phyloP scores from a whole-genome alignment of 2,797 vertebrate genomes.

The Gobionotothen gibberifrons region DNA sequence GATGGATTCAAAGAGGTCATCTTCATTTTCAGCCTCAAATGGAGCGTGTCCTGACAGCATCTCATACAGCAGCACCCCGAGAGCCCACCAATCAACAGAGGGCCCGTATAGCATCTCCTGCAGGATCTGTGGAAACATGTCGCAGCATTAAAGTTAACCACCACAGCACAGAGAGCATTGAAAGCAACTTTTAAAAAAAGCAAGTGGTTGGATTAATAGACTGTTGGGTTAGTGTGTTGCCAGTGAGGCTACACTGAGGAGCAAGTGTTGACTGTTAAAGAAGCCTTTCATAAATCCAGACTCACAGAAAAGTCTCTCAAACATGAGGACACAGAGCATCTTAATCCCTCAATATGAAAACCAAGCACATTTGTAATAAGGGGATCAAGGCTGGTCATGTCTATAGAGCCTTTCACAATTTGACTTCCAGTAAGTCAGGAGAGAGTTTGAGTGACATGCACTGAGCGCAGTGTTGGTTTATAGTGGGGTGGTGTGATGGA shows the following conservation, averaged over 20 bases:
- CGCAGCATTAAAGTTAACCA: slow-evolving; percentile 27
- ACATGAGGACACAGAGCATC: slow-evolving; percentile 18
- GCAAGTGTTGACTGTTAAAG: slow-evolving; percentile 49
- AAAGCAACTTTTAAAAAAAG: slow-evolving; percentile 4
- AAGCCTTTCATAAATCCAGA: slow-evolving; percentile 58
- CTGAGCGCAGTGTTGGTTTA: slow-evolving; percentile 53
- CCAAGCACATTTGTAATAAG: slow-evolving; percentile 32
- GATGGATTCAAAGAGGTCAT: slow-evolving; percentile 97
- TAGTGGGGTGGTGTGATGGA: slow-evolving; percentile 57
- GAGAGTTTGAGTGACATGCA: slow-evolving; percentile 33
- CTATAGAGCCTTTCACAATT: slow-evolving; percentile 29
- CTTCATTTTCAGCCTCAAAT: slow-evolving; percentile 97
- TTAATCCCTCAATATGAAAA: slow-evolving; percentile 47
- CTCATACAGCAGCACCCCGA: slow-evolving; percentile 95
- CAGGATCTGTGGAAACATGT: slow-evolving; percentile 87
- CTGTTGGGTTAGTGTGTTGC: slow-evolving; percentile 17
- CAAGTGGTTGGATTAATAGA: slow-evolving; percentile 2
- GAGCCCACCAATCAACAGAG: slow-evolving; percentile 98
- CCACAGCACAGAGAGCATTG: slow-evolving; percentile 18
- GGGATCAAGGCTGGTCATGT: slow-evolving; percentile 25
- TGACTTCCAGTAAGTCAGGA: slow-evolving; percentile 48
- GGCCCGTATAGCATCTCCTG: slow-evolving; percentile 96
- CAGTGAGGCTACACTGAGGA: slow-evolving; percentile 35
- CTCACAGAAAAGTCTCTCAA: slow-evolving; percentile 31
- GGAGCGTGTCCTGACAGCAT: slow-evolving; percentile 97